Evolutionary conservation across 2,888 invertebrate species (phyloP), one percentile per base, ranked within the genome.

Genomic region (Druceiella hillmani): DNA sequence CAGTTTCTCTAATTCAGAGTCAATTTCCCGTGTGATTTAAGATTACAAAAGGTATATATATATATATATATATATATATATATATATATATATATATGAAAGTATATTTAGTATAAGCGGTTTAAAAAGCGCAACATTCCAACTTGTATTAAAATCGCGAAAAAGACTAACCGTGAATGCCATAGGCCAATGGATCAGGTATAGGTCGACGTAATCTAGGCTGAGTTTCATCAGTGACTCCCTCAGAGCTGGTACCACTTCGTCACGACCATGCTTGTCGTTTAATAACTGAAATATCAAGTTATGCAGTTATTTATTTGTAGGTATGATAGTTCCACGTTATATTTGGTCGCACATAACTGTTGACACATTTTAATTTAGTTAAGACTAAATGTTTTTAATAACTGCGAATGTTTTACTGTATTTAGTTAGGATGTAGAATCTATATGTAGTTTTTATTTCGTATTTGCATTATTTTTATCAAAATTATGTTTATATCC

Each of bases 121-220:
- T 20, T 7, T 7, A 7, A 7, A 20, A 20, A 20, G 9, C 6
- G 9, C 9, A n/a, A 20, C 6, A 7, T 20, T 20, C 6, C 6
- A 20, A 20, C 6, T 7, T 20, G 9, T 20, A 20, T 20, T 7
- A 20, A 20, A 7, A 20, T 20, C 6, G 22, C 9, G 22, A 7
- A 7, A 7, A 7, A 20, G 17, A 41, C 55, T 49, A 49, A 67
- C 68, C 51, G 54, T 63, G 3, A 56, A 58, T 2, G 63, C 52
- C 0, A 68, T 54, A 0, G 77, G 75, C 54, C 62, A 70, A 49
- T 77, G 76, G 9, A 78, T 70, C 6, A 78, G 54, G 46, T 74
- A 77, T 2, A 76, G 51, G 42, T 78, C 77, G 0, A 78, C 62
- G 38, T 75, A 76, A 1, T 65, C 59, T 46, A 73, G 52, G 43